These are phyloP conservation scores for Branchellion lobata DNA, from an alignment of 2,888 invertebrate species.

Conservation along the genomic window DNA sequence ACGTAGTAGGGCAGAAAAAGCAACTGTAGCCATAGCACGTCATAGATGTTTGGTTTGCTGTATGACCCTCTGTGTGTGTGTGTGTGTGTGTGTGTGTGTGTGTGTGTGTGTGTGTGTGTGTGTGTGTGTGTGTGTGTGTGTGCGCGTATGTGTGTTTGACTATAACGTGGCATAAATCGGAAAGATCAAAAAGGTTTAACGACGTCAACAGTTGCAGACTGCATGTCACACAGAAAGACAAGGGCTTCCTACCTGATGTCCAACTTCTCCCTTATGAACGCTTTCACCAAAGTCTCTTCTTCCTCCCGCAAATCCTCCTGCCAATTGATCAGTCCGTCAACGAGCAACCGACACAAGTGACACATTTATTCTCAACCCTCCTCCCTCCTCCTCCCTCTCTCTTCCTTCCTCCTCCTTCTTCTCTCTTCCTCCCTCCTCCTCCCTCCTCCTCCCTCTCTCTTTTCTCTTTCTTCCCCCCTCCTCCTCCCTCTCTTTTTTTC, in stretches of 20 bases:
- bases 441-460: neutral
- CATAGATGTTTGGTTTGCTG: constrained; percentile 74
- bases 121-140: too few relatives aligned
- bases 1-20: constrained; percentile 74
- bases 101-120: too few relatives aligned
- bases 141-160: too few relatives aligned
- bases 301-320: constrained; percentile 70
- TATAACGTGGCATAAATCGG: too few relatives aligned
- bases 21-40: constrained; percentile 82
- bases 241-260: constrained; percentile 71
- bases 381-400: neutral
- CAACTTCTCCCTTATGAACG: constrained; percentile 86
- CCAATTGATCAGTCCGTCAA: neutral
- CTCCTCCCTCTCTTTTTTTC: neutral
- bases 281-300: constrained; percentile 76
- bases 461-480: neutral
- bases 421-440: neutral
- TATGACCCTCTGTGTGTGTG: constrained; percentile 73
- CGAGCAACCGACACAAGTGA: neutral
- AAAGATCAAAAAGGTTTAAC: too few relatives aligned
- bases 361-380: neutral
- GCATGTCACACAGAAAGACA: too few relatives aligned
- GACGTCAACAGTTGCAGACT: too few relatives aligned
- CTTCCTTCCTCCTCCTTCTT: neutral
- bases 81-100: too few relatives aligned